A percentile compares a stretch with the other conserved stretches of the same genome.
Evolutionary conservation across 2,888 invertebrate species (phyloP).

Genomic region (Polyommatus iphigenia): DNA sequence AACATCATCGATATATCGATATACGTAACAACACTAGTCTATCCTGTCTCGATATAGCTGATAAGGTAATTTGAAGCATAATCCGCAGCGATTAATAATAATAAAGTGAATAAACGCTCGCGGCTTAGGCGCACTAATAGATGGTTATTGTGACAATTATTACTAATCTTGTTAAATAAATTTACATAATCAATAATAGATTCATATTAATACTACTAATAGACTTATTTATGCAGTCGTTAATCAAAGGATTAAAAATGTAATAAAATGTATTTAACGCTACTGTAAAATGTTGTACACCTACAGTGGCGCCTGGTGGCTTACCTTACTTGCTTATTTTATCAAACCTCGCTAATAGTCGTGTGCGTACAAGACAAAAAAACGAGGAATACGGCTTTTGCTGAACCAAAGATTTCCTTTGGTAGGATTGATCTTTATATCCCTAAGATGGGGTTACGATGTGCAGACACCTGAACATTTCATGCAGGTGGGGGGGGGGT

Average conservation of each 20-base stretch:
- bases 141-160: slow-evolving; percentile 28
- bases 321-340: neutral
- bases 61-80: slow-evolving; percentile 33
- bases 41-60: slow-evolving; percentile 14
- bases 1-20: neutral
- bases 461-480: no score
- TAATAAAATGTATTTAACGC: slow-evolving; percentile 14
- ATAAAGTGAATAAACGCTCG: slow-evolving; percentile 13
- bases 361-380: no score
- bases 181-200: slow-evolving; percentile 29
- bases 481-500: no score
- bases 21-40: neutral
- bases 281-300: neutral
- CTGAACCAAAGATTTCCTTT: no score
- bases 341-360: neutral
- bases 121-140: slow-evolving; percentile 24
- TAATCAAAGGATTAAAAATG: slow-evolving; percentile 21
- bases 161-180: slow-evolving; percentile 28
- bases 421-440: no score
- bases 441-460: no score
- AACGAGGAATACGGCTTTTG: no score
- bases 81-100: slow-evolving; percentile 21
- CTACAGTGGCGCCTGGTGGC: neutral
- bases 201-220: slow-evolving; percentile 13
- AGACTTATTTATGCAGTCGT: slow-evolving; percentile 8